Evolutionary conservation across 2,113 vertebrate genomes (phyloP), one percentile per base, ranked within the genome.

Genomic region (Larimichthys polyactis): DNA sequence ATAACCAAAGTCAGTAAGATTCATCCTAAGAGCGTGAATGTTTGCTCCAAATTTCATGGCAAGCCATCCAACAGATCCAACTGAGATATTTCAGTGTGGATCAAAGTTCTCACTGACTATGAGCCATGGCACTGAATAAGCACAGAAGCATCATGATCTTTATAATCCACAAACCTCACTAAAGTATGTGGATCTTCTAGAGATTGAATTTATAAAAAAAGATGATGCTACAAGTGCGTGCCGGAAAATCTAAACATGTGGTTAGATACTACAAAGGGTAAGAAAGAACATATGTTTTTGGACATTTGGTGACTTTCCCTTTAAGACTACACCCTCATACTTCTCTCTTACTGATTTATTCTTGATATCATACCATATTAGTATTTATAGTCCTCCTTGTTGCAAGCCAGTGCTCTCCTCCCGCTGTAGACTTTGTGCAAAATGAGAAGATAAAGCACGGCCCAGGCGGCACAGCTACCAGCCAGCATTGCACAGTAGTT

Each of bases 401-500:
- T 54, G 17, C 10, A 32, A 63, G 46, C 6, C 63, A 46, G 22
- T 14, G 20, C 16, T 58, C 10, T 9, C 12, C 11, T 2, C 73
- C 54, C 48, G 11, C 57, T 71, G 16, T 22, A 2, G n/a, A n/a
- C 32, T 73, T 75, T 52, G 65, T 67, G 52, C 59, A 57, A 76
- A 66, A 43, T 2, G 15, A 43, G 27, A 17, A 68, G 58, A 70
- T 80, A 65, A 81, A 85, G 67, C 4, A 11, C 1, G 1, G 36
- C 22, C 57, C 60, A 59, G 70, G 57, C 54, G 15, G 24, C 24
- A 5, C 44, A 15, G 59, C 70, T 24, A 62, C 36, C 64, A 6
- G 63, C 77, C 86, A 58, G 74, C 80, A 88, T 89, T 80, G 78
- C 86, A 74, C 87, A 87, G 90, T 88, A 89, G 91, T 85, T 83